Percentiles rank a stretch among this genome's conserved stretches.
Conservation (phyloP, 1,140 invertebrate genomes). For the Carcinoscorpius rotundicauda region DNA sequence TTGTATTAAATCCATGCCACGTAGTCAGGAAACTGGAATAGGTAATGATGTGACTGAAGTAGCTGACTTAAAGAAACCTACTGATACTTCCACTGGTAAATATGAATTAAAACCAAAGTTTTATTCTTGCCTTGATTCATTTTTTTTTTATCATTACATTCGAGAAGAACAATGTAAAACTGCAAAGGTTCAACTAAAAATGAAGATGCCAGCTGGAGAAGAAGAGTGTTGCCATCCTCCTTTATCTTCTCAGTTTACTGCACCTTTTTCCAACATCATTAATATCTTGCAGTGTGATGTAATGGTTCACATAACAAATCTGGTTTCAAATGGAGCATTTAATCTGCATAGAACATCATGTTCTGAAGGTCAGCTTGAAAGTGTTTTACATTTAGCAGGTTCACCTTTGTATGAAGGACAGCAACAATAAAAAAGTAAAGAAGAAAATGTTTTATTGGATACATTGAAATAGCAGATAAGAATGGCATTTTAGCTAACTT, state of each 20-base stretch:
- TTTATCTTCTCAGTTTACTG: slow-evolving; percentile 58
- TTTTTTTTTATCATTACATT: slow-evolving; percentile 97
- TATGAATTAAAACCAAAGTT: slow-evolving; percentile 78
- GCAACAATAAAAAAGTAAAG: slow-evolving; percentile 51
- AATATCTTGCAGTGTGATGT: slow-evolving; percentile 83
- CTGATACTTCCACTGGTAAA: slow-evolving; percentile 52
- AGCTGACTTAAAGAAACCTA: slow-evolving; percentile 77
- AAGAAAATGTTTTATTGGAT: slow-evolving; percentile 52
- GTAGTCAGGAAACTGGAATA: slow-evolving; percentile 82
- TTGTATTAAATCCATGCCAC: slow-evolving; percentile 83
- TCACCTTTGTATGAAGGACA: slow-evolving; percentile 84
- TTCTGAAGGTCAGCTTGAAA: slow-evolving; percentile 79
- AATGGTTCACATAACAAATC: slow-evolving; percentile 67
- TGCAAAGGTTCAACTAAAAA: slow-evolving; percentile 66
- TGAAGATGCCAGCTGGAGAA: slow-evolving; percentile 58
- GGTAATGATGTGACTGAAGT: slow-evolving; percentile 76
- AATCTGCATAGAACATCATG: slow-evolving; percentile 60
- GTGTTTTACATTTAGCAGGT: slow-evolving; percentile 59
- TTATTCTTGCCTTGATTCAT: slow-evolving; percentile 83
- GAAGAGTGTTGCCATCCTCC: slow-evolving; percentile 78
- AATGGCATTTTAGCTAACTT: too few species aligned
- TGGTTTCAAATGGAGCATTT: slow-evolving; percentile 39
- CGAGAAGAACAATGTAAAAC: slow-evolving; percentile 87
- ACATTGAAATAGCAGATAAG: too few species aligned
- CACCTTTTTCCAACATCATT: slow-evolving; percentile 60